Conservation (phyloP, 2,797 vertebrate species). For the Girardinus metallicus region DNA sequence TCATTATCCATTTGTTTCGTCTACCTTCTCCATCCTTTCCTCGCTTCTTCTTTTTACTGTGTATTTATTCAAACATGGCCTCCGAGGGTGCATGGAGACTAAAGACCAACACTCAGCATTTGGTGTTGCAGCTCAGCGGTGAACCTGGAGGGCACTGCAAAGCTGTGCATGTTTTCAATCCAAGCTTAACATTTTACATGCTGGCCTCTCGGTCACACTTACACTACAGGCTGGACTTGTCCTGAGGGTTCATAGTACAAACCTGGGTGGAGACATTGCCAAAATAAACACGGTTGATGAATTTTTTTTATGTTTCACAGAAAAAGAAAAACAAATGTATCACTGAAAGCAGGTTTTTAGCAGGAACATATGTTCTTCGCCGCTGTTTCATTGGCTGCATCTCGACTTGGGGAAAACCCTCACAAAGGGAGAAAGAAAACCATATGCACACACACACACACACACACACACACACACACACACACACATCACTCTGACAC, state of each 20-base stretch:
- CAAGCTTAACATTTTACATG: slow-evolving; percentile 53
- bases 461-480: slow-evolving; percentile 31
- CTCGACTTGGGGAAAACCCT: slow-evolving; percentile 76
- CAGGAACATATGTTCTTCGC: slow-evolving; percentile 18
- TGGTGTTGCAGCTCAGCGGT: slow-evolving; percentile 41
- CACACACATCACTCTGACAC: slow-evolving; percentile 62
- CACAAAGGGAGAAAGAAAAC: slow-evolving; percentile 3
- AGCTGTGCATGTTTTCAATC: slow-evolving; percentile 40
- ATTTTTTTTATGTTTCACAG: slow-evolving; percentile 41
- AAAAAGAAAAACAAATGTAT: slow-evolving; percentile 16
- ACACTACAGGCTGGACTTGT: slow-evolving; percentile 22
- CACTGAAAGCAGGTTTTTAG: slow-evolving; percentile 5
- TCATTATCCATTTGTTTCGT: slow-evolving; percentile 37
- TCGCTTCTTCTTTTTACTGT: slow-evolving; percentile 35
- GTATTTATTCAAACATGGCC: slow-evolving; percentile 74
- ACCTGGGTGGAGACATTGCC: slow-evolving; percentile 53
- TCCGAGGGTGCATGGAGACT: slow-evolving; percentile 49
- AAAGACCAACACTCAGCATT: slow-evolving; percentile 67
- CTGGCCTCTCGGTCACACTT: slow-evolving; percentile 27
- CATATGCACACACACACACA: slow-evolving; percentile 37
- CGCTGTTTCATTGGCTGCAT: slow-evolving; percentile 60
- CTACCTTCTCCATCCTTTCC: slow-evolving; percentile 17
- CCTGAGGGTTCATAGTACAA: slow-evolving; percentile 45
- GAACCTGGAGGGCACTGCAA: slow-evolving; percentile 43
- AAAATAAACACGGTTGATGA: slow-evolving; percentile 54